These are phyloP conservation scores for Zapus hudsonius DNA, from an alignment of 2,113 vertebrate genomes.

Conservation along the genomic window DNA sequence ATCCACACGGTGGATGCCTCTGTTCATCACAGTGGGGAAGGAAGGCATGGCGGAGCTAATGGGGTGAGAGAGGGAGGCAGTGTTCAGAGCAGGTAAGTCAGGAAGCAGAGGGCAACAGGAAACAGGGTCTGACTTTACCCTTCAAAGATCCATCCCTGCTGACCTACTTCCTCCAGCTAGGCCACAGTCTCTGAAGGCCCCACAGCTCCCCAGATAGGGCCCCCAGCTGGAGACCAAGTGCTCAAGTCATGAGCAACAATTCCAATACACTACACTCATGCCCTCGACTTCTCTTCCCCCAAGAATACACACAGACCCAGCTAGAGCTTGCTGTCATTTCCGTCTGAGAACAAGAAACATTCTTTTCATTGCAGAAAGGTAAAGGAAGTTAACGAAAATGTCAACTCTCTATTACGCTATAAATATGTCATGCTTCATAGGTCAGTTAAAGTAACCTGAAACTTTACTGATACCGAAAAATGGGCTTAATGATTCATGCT, in stretches of 20 bases:
- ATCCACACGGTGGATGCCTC: background rate
- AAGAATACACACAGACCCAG: background rate
- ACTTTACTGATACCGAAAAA: background rate
- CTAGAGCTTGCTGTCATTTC: background rate
- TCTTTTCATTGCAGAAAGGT: background rate
- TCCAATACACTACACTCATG: accelerated
- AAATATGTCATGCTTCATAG: background rate
- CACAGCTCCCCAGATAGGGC: background rate
- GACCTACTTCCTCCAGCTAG: background rate
- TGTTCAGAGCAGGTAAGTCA: background rate
- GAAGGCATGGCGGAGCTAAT: background rate
- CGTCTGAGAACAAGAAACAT: background rate
- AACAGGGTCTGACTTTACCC: background rate
- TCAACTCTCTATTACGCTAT: no score
- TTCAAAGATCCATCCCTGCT: no score
- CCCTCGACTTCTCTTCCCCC: background rate
- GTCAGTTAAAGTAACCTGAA: background rate
- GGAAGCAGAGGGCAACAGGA: background rate
- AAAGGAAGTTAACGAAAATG: background rate
- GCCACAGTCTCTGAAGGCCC: no score
- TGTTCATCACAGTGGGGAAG: no score
- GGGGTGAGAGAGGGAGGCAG: no score
- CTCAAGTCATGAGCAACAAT: background rate
- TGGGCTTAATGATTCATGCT: background rate
- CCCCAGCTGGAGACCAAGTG: background rate